These are phyloP conservation scores for Todiramphus chloris DNA, from an alignment of 2,113 vertebrate genomes.

Conservation along the genomic window DNA sequence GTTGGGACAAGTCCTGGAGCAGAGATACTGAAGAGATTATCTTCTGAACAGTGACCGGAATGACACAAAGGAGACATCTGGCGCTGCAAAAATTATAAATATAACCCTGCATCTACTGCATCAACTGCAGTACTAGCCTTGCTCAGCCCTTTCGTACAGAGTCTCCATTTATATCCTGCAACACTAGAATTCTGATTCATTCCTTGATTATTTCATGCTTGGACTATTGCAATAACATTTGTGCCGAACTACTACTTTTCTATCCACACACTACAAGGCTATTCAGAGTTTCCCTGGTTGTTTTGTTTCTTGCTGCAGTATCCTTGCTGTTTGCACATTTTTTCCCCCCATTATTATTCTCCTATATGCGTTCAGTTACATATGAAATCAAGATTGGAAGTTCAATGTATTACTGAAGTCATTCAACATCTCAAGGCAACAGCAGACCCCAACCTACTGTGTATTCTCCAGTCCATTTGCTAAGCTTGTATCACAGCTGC, in stretches of 20 bases:
- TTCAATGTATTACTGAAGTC: neutral
- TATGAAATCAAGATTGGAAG: neutral
- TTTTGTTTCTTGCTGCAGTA: neutral
- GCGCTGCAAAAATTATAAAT: neutral
- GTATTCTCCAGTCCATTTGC: neutral
- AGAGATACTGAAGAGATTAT: neutral
- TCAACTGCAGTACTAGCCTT: neutral
- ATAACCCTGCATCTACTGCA: neutral
- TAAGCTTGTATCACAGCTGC: neutral
- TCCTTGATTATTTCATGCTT: constrained; percentile 33
- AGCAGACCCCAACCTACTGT: neutral
- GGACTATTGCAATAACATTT: neutral
- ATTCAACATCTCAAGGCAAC: neutral
- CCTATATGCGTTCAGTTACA: neutral
- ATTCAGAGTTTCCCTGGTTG: neutral
- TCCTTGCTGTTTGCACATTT: neutral
- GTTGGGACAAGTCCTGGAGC: neutral
- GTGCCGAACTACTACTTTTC: neutral
- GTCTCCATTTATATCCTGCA: neutral
- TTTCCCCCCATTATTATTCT: neutral
- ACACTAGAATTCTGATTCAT: neutral
- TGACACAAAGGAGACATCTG: neutral
- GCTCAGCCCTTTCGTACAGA: neutral
- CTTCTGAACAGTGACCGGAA: neutral
- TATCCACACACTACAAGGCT: neutral